Evolutionary conservation across 2,113 vertebrate genomes (phyloP), one percentile per base, ranked within the genome.

Genomic region (Solenodon paradoxus): DNA sequence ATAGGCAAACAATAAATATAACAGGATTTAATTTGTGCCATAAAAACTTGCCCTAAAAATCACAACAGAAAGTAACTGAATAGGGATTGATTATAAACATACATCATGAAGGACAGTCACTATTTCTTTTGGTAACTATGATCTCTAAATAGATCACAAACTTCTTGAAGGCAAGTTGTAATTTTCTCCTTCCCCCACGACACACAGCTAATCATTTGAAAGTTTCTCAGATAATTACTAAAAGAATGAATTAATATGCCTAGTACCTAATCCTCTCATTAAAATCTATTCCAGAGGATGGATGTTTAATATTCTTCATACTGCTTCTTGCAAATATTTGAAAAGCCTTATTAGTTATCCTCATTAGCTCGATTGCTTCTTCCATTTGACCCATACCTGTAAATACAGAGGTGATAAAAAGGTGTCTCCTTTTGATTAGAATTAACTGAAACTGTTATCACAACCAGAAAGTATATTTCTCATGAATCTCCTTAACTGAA

Each of bases 211-310:
- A 42, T 83, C 49, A 71, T 63, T 72, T 71, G 19, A 42, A 92
- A 92, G 57, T 7, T 85, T 75, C 69, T 71, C n/a, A 47, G 75
- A 38, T 30, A 86, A 71, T 78, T 85, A 30, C 35, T 42, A 12
- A 86, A 42, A 13, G 40, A 91, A 9, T 79, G 51, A 87, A 19
- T 61, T 91, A 64, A 24, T 30, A 20, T 16, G 26, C 24, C 68
- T n/a, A n/a, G n/a, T n/a, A n/a, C n/a, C 45, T 72, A 88, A 72
- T 90, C 61, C 77, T 79, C 40, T 95, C 71, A 80, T 90, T 94
- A 93, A 74, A 84, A 74, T 22, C 32, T 66, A n/a, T 77, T 95
- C 63, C 71, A 66, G 38, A 69, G 55, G 35, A 69, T 64, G 30
- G 30, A 35, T 85, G 35, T 68, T 91, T 82, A 63, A 82, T 79